Percentiles rank a stretch among this genome's conserved stretches.
Conservation (phyloP, 92 coral and sea anemone genomes). For the Zoanthus sansibaricus region DNA sequence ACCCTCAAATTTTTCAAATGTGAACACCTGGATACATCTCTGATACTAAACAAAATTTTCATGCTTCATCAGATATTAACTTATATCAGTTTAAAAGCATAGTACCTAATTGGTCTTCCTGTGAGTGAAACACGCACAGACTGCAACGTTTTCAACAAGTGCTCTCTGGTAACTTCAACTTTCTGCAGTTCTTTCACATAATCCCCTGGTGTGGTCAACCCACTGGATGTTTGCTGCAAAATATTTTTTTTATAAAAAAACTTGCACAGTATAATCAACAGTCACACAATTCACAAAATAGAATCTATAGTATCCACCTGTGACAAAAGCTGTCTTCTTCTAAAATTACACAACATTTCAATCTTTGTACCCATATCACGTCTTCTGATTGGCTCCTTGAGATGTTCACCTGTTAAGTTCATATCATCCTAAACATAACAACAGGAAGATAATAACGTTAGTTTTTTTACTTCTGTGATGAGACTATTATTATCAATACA, state of each 20-base stretch:
- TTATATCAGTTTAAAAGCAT: no score
- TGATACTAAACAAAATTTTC: neutral
- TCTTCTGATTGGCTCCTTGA: constrained; percentile 85
- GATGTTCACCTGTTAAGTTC: constrained; percentile 84
- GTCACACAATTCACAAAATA: no score
- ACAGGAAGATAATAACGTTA: neutral
- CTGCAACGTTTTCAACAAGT: constrained; percentile 78
- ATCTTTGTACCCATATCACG: constrained; percentile 87
- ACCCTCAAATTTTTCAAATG: no score
- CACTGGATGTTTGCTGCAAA: constrained; percentile 88
- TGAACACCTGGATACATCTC: no score
- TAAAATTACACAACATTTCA: constrained; percentile 95
- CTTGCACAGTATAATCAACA: no score
- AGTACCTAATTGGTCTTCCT: constrained; percentile 94
- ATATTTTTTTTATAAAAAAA: no score
- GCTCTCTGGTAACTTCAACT: constrained; percentile 80
- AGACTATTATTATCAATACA: no score
- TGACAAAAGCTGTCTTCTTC: constrained; percentile 83
- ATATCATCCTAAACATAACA: constrained; percentile 83
- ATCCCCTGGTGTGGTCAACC: constrained; percentile 89
- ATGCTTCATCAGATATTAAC: neutral
- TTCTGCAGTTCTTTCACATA: constrained; percentile 82
- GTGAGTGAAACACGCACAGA: constrained; percentile 97
- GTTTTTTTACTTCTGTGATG: no score
- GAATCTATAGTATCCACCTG: constrained; percentile 40